These are phyloP conservation scores for Amiota minor DNA, from an alignment of 2,888 invertebrate species.

Conservation along the genomic window DNA sequence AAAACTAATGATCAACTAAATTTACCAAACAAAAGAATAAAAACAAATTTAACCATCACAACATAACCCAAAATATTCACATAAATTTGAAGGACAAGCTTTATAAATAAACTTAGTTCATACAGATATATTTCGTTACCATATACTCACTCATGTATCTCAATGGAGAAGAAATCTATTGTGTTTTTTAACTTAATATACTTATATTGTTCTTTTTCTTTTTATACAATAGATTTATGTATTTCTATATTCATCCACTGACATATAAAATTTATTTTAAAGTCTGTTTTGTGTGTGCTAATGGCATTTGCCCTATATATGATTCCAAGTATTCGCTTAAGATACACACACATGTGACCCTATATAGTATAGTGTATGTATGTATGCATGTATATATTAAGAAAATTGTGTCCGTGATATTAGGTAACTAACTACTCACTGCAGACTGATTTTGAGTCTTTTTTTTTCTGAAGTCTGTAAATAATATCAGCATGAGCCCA, in stretches of 20 bases:
- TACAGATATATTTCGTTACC: constrained; percentile 22
- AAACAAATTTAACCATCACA: no score
- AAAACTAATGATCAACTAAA: no score
- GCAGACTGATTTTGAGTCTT: constrained; percentile 24
- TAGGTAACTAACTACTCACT: constrained; percentile 56
- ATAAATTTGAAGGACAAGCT: constrained; percentile 63
- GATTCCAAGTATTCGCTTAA: constrained; percentile 63
- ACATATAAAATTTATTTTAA: constrained; percentile 16
- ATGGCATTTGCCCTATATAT: constrained; percentile 72
- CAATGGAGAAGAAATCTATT: constrained; percentile 53
- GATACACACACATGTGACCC: constrained; percentile 10
- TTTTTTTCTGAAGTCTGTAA: constrained; percentile 41
- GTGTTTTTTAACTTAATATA: constrained; percentile 35
- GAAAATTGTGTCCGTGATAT: constrained; percentile 41
- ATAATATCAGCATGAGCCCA: constrained; percentile 5
- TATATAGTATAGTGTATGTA: not conserved
- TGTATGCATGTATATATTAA: not conserved
- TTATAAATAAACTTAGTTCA: constrained; percentile 40
- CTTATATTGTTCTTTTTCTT: not conserved
- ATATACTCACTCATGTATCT: constrained; percentile 28
- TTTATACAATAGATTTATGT: constrained; percentile 33
- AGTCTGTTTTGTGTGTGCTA: constrained; percentile 50
- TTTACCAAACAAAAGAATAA: no score
- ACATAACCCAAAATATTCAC: constrained; percentile 47
- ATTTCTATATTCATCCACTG: constrained; percentile 12